Conservation (phyloP, 2,113 vertebrate species). For the Mystacornis crossleyi region DNA sequence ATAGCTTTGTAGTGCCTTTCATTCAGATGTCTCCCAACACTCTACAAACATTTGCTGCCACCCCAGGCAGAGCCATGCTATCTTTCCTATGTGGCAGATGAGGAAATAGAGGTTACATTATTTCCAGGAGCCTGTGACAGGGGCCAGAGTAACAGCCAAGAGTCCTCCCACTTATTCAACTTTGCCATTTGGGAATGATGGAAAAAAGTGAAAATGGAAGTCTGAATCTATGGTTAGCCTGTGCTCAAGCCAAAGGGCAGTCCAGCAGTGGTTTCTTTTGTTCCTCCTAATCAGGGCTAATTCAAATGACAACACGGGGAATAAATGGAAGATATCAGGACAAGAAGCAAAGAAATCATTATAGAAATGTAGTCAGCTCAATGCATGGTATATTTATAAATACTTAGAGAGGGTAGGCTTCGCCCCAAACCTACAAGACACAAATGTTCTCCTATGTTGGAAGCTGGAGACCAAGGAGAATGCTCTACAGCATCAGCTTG, state of each 20-base stretch:
- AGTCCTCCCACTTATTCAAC: neutral
- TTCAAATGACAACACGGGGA: neutral
- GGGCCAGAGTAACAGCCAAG: neutral
- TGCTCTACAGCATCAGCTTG: neutral
- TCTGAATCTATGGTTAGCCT: neutral
- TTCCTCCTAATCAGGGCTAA: neutral
- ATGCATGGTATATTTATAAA: neutral
- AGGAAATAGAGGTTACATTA: neutral
- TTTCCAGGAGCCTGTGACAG: neutral
- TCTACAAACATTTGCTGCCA: neutral
- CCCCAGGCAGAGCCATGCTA: rapidly evolving
- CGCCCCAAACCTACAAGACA: neutral
- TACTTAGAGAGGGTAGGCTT: neutral
- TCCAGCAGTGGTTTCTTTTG: neutral
- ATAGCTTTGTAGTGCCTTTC: neutral
- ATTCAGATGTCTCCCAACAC: neutral
- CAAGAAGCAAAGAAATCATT: neutral
- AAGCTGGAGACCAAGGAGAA: neutral
- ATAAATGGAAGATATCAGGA: neutral
- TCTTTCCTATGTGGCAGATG: neutral
- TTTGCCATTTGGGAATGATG: neutral
- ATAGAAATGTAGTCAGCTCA: neutral
- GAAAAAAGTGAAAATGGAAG: neutral
- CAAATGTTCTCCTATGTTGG: neutral
- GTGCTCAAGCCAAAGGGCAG: neutral